phyloP scores from a whole-genome alignment of 2,113 vertebrate genomes.

The Antennarius striatus region DNA sequence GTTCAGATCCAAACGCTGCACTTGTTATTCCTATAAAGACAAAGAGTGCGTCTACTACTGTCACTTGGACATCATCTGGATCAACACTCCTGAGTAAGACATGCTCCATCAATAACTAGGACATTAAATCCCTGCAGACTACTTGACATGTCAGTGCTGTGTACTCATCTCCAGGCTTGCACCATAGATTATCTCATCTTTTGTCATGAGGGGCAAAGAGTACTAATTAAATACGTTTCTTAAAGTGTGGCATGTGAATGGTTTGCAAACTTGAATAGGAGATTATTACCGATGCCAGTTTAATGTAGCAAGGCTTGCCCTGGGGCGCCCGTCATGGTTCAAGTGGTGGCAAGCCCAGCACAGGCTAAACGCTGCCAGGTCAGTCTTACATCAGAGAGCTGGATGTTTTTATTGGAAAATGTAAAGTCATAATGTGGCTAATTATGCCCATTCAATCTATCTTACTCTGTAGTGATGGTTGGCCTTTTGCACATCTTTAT shows the following conservation, averaged over 20 bases:
- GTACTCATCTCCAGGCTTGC: no score
- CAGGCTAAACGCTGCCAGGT: no score
- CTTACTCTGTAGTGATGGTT: no score
- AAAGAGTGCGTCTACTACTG: constrained; percentile 98
- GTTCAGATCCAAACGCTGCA: constrained; percentile 87
- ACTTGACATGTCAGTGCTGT: no score
- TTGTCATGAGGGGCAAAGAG: neutral
- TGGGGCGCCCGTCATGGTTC: constrained; percentile 33
- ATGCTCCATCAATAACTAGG: neutral
- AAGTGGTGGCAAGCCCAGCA: constrained; percentile 55
- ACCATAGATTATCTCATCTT: neutral
- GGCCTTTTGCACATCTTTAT: no score
- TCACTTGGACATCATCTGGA: constrained; percentile 97
- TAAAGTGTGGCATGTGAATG: constrained; percentile 6
- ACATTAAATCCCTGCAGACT: no score
- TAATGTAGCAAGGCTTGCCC: constrained; percentile 12
- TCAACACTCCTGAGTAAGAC: constrained; percentile 96
- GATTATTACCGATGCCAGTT: neutral
- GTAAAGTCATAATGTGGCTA: no score
- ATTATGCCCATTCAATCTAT: no score
- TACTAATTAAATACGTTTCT: constrained; percentile 13
- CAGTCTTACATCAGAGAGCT: no score
- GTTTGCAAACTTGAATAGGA: constrained; percentile 8
- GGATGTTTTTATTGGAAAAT: no score
- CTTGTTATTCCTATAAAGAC: constrained; percentile 91